Percentiles rank a stretch among this genome's conserved stretches.
Conservation (phyloP, 2,888 invertebrate genomes). For the Euphydryas editha region DNA sequence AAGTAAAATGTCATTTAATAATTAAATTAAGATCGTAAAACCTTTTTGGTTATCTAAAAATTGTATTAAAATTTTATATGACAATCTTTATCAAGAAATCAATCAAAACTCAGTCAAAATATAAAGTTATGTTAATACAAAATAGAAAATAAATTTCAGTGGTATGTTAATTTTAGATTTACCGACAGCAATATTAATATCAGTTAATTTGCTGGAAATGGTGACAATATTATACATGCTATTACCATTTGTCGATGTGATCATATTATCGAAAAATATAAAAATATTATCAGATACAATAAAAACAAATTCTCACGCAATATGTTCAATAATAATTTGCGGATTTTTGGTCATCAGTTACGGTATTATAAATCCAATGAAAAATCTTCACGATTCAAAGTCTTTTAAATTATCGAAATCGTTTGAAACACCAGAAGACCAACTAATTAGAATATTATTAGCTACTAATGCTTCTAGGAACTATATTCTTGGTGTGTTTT, state of each 20-base stretch:
- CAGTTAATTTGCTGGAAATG: slow-evolving; percentile 59
- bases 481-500: slow-evolving; percentile 63
- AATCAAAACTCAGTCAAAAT: neutral
- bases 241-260: slow-evolving; percentile 55
- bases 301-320: slow-evolving; percentile 28
- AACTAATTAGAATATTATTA: slow-evolving; percentile 55
- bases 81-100: neutral
- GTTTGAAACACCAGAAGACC: slow-evolving; percentile 49
- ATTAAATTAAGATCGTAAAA: neutral
- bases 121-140: neutral
- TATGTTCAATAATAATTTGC: slow-evolving; percentile 22
- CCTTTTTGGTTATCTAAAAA: neutral
- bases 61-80: neutral
- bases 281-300: slow-evolving; percentile 42
- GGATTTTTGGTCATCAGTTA: slow-evolving; percentile 44
- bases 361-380: slow-evolving; percentile 60
- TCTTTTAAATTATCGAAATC: slow-evolving; percentile 38
- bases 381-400: slow-evolving; percentile 50
- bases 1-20: neutral
- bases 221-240: slow-evolving; percentile 55
- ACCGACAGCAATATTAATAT: slow-evolving; percentile 31
- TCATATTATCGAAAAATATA: slow-evolving; percentile 54
- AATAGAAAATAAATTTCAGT: slow-evolving; percentile 8
- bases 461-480: slow-evolving; percentile 63
- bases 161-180: slow-evolving; percentile 26